Conservation (phyloP, 2,797 vertebrate species). For the Aphelocoma californica region DNA sequence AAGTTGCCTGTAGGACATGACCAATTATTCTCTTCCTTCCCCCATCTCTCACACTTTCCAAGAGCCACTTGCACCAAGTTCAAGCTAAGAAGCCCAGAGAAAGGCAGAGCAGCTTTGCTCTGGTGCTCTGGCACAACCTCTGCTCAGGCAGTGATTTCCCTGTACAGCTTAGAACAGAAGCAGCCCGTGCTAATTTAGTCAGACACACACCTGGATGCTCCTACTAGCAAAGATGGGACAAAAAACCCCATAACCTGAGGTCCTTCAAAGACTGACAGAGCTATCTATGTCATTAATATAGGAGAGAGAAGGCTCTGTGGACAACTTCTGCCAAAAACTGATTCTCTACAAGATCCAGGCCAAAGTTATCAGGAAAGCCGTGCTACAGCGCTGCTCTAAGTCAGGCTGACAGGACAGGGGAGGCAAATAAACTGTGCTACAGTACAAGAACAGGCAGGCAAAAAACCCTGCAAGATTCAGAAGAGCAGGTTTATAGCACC, state of each 20-base stretch:
- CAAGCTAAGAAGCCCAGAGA: background rate
- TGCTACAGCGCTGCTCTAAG: background rate
- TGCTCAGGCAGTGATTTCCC: background rate
- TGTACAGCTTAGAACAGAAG: background rate
- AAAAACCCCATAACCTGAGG: background rate
- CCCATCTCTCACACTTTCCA: background rate
- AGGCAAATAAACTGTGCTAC: background rate
- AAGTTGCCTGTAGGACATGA: accelerated
- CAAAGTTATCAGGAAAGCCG: background rate
- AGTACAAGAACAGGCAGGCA: background rate
- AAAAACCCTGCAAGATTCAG: background rate
- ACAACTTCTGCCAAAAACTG: background rate
- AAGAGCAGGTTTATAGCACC: background rate
- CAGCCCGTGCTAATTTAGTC: accelerated
- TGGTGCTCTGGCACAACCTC: background rate
- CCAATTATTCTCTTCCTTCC: background rate
- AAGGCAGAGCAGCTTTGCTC: background rate
- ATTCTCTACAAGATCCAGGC: background rate
- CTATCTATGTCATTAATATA: background rate
- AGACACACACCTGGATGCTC: too few relatives aligned
- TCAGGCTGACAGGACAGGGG: background rate
- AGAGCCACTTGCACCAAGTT: background rate
- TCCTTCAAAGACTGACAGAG: background rate
- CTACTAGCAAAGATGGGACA: background rate
- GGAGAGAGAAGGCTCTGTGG: background rate